Conservation (phyloP, 2,797 vertebrate species). For the Parotocinclus haroldoi region DNA sequence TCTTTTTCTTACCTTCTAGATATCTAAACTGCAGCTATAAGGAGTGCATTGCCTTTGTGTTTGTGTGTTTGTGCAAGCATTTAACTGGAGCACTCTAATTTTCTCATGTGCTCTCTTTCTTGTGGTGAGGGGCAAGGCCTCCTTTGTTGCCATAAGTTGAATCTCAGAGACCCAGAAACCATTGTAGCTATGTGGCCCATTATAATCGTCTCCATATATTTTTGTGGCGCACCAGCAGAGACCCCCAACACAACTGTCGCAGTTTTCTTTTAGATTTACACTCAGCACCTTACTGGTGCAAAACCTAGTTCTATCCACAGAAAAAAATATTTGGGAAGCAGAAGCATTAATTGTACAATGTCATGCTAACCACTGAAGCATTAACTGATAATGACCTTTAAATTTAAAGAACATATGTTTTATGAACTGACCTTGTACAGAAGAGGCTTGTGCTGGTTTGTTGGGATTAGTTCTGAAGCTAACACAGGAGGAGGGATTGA, state of each 20-base stretch:
- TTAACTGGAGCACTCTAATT: constrained; percentile 77
- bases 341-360: too few species aligned
- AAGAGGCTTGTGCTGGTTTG: constrained; percentile 8
- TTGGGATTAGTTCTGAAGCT: constrained; percentile 27
- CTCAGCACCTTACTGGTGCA: constrained; percentile 1
- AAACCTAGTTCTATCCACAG: too few species aligned
- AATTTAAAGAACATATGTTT: background rate
- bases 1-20: constrained; percentile 47
- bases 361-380: too few species aligned
- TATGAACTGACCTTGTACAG: constrained; percentile 3
- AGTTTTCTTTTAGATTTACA: background rate
- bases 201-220: constrained; percentile 32
- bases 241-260: background rate
- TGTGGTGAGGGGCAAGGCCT: constrained; percentile 73
- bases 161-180: constrained; percentile 48
- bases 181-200: constrained; percentile 45
- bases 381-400: too few species aligned
- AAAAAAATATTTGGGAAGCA: too few species aligned
- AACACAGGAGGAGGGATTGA: constrained; percentile 1
- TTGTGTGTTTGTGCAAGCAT: constrained; percentile 69
- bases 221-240: constrained; percentile 21
- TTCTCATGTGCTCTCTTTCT: constrained; percentile 72
- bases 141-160: constrained; percentile 59
- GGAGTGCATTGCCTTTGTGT: constrained; percentile 59
- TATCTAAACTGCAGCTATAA: constrained; percentile 50